A percentile compares a stretch with the other conserved stretches of the same genome.
Conservation (phyloP, 2,113 vertebrate genomes). For the Petrocephalus zakoni region DNA sequence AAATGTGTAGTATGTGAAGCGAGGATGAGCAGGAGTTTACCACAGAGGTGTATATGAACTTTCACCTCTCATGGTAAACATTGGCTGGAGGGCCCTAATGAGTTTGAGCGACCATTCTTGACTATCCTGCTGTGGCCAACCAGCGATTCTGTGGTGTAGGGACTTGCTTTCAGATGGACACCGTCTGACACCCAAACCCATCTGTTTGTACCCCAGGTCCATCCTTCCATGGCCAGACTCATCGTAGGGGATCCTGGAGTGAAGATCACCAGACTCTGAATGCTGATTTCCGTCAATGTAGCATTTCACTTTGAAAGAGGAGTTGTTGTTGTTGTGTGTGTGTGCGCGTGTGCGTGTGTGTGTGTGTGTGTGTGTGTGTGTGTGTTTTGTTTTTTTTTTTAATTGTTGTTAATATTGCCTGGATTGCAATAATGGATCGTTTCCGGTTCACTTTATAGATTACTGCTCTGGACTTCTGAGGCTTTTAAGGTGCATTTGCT, state of each 20-base stretch:
- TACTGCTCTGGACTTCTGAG: slow-evolving; percentile 44
- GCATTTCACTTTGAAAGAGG: not conserved
- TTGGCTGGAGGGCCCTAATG: not conserved
- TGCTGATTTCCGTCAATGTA: slow-evolving; percentile 27
- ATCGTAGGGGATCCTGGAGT: slow-evolving; percentile 64
- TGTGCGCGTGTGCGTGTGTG: not conserved
- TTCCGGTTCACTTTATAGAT: slow-evolving; percentile 53
- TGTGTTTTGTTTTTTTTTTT: not conserved
- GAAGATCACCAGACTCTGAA: slow-evolving; percentile 64
- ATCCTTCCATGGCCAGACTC: slow-evolving; percentile 62
- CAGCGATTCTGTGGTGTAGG: not conserved
- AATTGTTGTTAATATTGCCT: slow-evolving; percentile 39
- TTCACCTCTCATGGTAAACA: not conserved
- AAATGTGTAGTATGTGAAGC: not conserved
- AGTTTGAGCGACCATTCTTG: not conserved
- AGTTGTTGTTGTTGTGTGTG: not conserved
- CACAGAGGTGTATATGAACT: not conserved
- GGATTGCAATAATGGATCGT: slow-evolving; percentile 49
- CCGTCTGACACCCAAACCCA: not conserved
- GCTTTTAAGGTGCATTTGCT: slow-evolving; percentile 48
- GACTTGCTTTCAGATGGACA: not conserved
- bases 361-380: no score
- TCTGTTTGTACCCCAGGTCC: slow-evolving; percentile 52
- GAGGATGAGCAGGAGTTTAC: not conserved
- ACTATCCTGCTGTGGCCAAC: no score